A percentile compares a stretch with the other conserved stretches of the same genome.
Conservation (phyloP, 2,888 invertebrate genomes). For the Limnephilus marmoratus region DNA sequence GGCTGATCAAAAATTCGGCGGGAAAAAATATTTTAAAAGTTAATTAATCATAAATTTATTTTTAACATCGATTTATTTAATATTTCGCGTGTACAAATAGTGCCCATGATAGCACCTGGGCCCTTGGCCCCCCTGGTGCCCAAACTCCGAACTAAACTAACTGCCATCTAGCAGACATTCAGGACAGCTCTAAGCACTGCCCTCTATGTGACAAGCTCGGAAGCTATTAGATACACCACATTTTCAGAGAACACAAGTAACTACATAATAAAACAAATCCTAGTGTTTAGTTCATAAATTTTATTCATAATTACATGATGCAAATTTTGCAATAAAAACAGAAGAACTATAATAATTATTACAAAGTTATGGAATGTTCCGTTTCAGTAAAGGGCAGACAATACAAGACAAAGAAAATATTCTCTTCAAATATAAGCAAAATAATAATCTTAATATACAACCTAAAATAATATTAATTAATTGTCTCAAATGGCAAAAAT, state of each 20-base stretch:
- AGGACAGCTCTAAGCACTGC: too few relatives aligned
- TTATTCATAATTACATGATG: slow-evolving; percentile 24
- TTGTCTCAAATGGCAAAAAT: slow-evolving; percentile 23
- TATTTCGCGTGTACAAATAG: too few relatives aligned
- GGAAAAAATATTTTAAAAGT: too few relatives aligned
- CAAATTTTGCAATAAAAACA: slow-evolving; percentile 10
- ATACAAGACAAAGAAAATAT: neutral
- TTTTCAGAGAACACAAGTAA: neutral
- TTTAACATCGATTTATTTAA: too few relatives aligned
- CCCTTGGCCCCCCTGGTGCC: too few relatives aligned
- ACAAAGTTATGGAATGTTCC: slow-evolving; percentile 13
- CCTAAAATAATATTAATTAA: neutral
- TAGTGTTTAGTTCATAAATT: neutral
- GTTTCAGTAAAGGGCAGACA: neutral
- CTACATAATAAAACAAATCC: slow-evolving; percentile 1
- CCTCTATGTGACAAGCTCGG: too few relatives aligned
- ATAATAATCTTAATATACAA: neutral
- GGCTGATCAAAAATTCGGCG: too few relatives aligned
- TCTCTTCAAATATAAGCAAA: slow-evolving; percentile 21
- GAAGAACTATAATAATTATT: slow-evolving; percentile 2
- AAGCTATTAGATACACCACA: too few relatives aligned
- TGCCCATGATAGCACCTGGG: too few relatives aligned
- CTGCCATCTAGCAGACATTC: too few relatives aligned
- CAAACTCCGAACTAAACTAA: too few relatives aligned
- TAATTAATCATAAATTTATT: too few relatives aligned